Evolutionary conservation across 2,888 invertebrate species (phyloP), one percentile per base, ranked within the genome.

Genomic region (Oxycera nigricornis): DNA sequence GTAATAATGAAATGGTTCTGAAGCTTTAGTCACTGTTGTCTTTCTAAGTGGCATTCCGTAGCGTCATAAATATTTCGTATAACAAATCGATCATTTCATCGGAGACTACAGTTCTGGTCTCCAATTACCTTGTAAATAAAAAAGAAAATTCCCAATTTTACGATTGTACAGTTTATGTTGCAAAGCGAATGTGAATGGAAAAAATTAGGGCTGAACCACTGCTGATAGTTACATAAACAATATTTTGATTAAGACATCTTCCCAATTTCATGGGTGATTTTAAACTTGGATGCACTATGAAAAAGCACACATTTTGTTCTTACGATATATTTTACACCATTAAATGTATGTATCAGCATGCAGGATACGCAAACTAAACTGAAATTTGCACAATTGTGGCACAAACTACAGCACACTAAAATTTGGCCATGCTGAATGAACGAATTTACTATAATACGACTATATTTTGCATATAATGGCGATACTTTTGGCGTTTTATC

Each of bases 1-100:
- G 70, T 70, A 70, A 55, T 70, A 70, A 70, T 52, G 70, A 70
- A 55, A 52, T 70, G 52, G 35, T 55, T 52, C 31, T 1, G 41
- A 65, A 65, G 24, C 65, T 22, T 14, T 39, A 41, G 65, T 41
- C 65, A 41, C 65, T 65, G 1, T 65, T 65, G 39, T 65, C 11
- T 65, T 24, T 24, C 30, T 14, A 39, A 26, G 65, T 14, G 30
- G 35, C 30, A 61, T 61, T 39, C 62, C 65, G 26, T 30, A 39
- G 39, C 65, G 39, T 39, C 65, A 65, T 65, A 30, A 65, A 24
- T 65, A 24, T 41, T 20, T 24, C 41, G n/a, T 17, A 65, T n/a
- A 41, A 65, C 41, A 65, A 65, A 65, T 65, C 65, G 22, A 65
- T 65, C 41, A 65, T 65, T 41, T 65, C 39, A 65, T 41, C 41